Conservation (phyloP, 1,140 invertebrate species). For the Drosophila serrata region DNA sequence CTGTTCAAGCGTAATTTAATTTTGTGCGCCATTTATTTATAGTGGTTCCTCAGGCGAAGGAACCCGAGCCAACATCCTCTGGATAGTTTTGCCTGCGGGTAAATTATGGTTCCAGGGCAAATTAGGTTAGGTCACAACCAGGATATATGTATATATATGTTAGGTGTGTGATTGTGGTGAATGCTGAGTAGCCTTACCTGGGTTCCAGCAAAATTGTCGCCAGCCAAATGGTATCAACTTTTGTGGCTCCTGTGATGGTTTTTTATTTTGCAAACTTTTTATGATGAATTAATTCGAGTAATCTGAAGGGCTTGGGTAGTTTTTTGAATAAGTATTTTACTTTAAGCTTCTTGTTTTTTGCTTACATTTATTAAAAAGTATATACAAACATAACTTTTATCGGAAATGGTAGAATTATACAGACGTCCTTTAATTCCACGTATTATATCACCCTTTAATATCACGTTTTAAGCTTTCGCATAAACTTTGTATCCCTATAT, state of each 20-base stretch:
- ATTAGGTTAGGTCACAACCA: constrained; percentile 55
- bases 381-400: too few species aligned
- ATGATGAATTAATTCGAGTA: not conserved
- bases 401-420: too few species aligned
- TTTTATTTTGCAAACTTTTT: not conserved
- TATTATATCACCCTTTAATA: not conserved
- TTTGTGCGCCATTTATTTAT: constrained; percentile 80
- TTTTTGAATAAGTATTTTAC: not conserved
- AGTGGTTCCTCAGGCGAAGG: constrained; percentile 43
- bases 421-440: not conserved
- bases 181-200: constrained; percentile 19
- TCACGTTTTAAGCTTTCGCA: too few species aligned
- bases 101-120: constrained; percentile 53
- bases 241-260: not conserved
- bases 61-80: constrained; percentile 24
- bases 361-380: too few species aligned
- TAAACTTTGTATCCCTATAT: constrained; percentile 10
- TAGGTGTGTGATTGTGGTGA: not conserved
- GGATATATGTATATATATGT: constrained; percentile 2
- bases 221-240: not conserved
- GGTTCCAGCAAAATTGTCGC: not conserved
- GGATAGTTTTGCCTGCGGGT: constrained; percentile 45
- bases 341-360: not conserved
- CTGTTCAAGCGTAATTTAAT: constrained; percentile 78
- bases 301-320: not conserved